A percentile compares a stretch with the other conserved stretches of the same genome.
These are phyloP conservation scores for Epizoanthus fatuus DNA, from an alignment of 92 coral and sea anemone genomes.

Conservation along the genomic window DNA sequence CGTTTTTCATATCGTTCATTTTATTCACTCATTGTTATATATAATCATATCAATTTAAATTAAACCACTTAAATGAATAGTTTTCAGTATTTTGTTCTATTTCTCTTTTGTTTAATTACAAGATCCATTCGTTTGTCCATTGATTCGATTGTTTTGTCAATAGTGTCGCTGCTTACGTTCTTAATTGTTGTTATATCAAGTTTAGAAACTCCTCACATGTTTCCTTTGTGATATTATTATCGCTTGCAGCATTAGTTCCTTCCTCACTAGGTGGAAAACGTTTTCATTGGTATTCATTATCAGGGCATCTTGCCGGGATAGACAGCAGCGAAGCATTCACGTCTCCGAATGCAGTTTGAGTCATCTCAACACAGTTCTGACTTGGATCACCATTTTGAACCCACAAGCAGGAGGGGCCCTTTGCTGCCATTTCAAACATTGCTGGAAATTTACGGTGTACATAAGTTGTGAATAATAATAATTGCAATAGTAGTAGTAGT, in stretches of 20 bases:
- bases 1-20: too few relatives aligned
- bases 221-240: slow-evolving; percentile 11
- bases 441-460: slow-evolving; percentile 31
- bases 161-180: slow-evolving; percentile 12
- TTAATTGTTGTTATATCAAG: slow-evolving; percentile 24
- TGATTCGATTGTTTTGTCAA: slow-evolving; percentile 36
- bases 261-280: slow-evolving; percentile 24
- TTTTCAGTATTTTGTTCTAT: slow-evolving; percentile 29
- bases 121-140: slow-evolving; percentile 39
- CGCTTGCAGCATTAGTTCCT: slow-evolving; percentile 15
- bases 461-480: too few relatives aligned
- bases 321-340: background rate
- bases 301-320: background rate
- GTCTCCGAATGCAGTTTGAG: slow-evolving; percentile 29
- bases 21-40: too few relatives aligned
- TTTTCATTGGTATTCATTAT: background rate
- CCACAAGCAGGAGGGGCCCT: slow-evolving; percentile 30
- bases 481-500: too few relatives aligned
- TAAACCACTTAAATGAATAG: background rate
- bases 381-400: slow-evolving; percentile 44
- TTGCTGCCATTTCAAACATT: slow-evolving; percentile 30
- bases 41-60: background rate
- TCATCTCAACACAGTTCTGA: slow-evolving; percentile 34
- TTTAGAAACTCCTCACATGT: background rate
- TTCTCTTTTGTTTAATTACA: slow-evolving; percentile 34